These are phyloP conservation scores for Lamprologus speciosus DNA, from an alignment of 2,113 vertebrate species.

Conservation along the genomic window DNA sequence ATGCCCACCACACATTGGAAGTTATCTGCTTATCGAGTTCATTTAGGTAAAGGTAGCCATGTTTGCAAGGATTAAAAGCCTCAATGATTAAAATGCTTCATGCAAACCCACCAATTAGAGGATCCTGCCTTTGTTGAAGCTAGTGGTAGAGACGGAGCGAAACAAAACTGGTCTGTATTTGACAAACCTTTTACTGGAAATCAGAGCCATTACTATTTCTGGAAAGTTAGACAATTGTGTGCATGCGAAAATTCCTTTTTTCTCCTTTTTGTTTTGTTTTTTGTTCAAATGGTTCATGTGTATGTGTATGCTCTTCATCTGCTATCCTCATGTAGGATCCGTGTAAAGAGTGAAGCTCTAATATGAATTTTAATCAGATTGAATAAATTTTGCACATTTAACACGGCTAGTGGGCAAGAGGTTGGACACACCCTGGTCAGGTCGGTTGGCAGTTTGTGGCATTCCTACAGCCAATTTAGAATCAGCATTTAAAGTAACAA, in stretches of 20 bases:
- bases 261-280: accelerated
- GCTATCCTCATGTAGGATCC: accelerated
- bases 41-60: not conserved
- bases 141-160: accelerated
- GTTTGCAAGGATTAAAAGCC: not conserved
- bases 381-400: not conserved
- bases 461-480: not conserved
- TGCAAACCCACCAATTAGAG: not conserved
- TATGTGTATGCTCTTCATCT: accelerated
- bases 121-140: not conserved
- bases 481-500: not conserved
- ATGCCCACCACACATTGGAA: accelerated
- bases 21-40: not conserved
- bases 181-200: not conserved
- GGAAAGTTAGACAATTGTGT: not conserved
- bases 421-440: accelerated
- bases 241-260: accelerated
- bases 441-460: accelerated
- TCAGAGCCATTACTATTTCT: not conserved
- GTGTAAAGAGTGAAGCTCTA: not conserved
- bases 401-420: accelerated
- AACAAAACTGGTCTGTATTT: not conserved
- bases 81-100: not conserved
- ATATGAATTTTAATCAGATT: not conserved
- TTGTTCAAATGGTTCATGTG: not conserved